Evolutionary conservation across 2,113 vertebrate genomes (phyloP).

Genomic region (Hyaena hyaena): DNA sequence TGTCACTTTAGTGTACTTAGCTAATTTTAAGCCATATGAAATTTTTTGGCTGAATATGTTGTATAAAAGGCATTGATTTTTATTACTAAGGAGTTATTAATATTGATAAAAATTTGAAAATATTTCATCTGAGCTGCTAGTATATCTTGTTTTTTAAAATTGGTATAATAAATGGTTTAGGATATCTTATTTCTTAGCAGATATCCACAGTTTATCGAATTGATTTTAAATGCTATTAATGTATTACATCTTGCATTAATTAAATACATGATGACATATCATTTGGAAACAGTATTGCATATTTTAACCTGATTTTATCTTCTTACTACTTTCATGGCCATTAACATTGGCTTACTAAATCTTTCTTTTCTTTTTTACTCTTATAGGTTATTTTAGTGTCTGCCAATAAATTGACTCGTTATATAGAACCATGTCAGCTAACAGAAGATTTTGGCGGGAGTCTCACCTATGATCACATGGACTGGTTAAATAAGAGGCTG

Average conservation of each 20-base stretch:
- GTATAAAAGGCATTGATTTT: slow-evolving; percentile 36
- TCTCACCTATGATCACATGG: slow-evolving; percentile 97
- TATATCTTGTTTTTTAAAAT: neutral
- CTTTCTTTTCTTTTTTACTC: neutral
- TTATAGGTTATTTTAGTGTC: slow-evolving; percentile 98
- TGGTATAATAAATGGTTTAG: neutral
- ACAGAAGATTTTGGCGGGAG: slow-evolving; percentile 98
- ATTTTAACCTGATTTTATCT: neutral
- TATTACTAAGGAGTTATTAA: slow-evolving; percentile 11
- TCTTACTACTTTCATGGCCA: neutral
- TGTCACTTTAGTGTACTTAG: slow-evolving; percentile 1
- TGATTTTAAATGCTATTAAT: slow-evolving; percentile 34
- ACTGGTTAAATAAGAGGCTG: slow-evolving; percentile 99
- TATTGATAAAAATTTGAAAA: slow-evolving; percentile 6
- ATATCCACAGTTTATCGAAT: slow-evolving; percentile 4
- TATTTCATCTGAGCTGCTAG: neutral
- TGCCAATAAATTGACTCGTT: slow-evolving; percentile 97
- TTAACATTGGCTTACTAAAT: slow-evolving; percentile 34
- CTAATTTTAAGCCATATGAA: slow-evolving; percentile 46
- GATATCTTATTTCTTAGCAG: slow-evolving; percentile 26
- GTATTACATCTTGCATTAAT: neutral
- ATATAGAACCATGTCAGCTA: slow-evolving; percentile 97
- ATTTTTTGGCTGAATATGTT: neutral
- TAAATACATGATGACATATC: slow-evolving; percentile 4
- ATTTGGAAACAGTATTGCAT: neutral